A percentile compares a stretch with the other conserved stretches of the same genome.
Evolutionary conservation across 2,797 vertebrate genomes (phyloP).

Genomic region (Oryzias dopingdopingensis): DNA sequence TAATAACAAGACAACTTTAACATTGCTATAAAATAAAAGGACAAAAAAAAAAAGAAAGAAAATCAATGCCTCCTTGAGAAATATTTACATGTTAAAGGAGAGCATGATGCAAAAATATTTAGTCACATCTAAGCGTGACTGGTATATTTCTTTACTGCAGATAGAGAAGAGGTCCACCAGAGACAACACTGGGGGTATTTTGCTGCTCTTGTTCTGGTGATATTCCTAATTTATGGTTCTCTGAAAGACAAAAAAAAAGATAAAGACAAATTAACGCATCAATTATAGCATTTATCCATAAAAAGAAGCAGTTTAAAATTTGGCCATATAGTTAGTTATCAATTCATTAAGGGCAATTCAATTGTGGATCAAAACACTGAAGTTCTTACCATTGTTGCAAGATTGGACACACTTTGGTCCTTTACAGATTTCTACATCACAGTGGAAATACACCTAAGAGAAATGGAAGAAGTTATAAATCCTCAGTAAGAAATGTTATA

Average conservation of each 20-base stretch:
- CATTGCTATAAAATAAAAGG: too few species aligned
- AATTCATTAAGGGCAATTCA: background rate
- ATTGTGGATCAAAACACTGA: background rate
- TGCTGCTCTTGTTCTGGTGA: background rate
- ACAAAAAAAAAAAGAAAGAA: too few species aligned
- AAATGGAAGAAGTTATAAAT: background rate
- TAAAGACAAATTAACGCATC: background rate
- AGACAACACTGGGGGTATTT: constrained; percentile 15
- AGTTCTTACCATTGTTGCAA: constrained; percentile 44
- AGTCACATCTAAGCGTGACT: background rate
- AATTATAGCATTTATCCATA: background rate
- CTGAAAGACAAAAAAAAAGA: constrained; percentile 20
- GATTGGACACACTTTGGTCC: constrained; percentile 41
- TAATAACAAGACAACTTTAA: too few species aligned
- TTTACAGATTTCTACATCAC: constrained; percentile 56
- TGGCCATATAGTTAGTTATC: background rate
- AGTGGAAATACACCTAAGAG: constrained; percentile 62
- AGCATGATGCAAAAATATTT: background rate
- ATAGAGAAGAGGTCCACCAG: constrained; percentile 43
- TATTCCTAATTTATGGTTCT: constrained; percentile 18
- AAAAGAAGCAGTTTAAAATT: too few species aligned
- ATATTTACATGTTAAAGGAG: background rate
- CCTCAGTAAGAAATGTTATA: background rate
- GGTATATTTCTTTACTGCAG: constrained; percentile 2
- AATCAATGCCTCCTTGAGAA: too few species aligned